Conservation (phyloP, 2,797 vertebrate species). For the Scarus forsteni region DNA sequence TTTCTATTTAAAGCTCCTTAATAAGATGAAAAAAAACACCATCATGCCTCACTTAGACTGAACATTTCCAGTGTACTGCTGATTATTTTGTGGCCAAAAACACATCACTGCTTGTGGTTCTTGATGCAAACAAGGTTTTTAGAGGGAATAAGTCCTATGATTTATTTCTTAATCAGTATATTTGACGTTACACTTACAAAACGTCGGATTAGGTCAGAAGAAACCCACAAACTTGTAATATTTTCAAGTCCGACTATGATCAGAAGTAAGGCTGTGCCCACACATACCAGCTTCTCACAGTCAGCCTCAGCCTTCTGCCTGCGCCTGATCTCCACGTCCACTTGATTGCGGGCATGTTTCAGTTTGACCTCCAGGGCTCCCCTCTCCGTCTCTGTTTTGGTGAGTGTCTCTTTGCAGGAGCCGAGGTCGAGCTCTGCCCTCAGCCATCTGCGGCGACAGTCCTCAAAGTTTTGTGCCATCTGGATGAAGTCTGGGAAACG, state of each 20-base stretch:
- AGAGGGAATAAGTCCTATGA: no score
- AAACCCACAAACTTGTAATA: no score
- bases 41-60: no score
- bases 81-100: no score
- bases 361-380: slow-evolving; percentile 94
- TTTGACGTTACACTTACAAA: no score
- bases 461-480: slow-evolving; percentile 92
- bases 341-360: slow-evolving; percentile 98
- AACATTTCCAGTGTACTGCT: no score
- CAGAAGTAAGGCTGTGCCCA: neutral
- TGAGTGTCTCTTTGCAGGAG: slow-evolving; percentile 89
- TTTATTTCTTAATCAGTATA: no score
- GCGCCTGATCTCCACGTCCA: slow-evolving; percentile 96
- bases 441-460: slow-evolving; percentile 90
- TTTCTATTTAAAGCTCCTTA: no score
- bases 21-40: no score
- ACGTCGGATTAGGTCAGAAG: no score
- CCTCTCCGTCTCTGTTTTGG: slow-evolving; percentile 91
- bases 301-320: slow-evolving; percentile 94
- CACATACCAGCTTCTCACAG: slow-evolving; percentile 92
- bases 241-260: neutral
- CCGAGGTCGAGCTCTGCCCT: slow-evolving; percentile 87
- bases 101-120: no score
- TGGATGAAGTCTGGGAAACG: slow-evolving; percentile 91
- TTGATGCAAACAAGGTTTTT: no score